Percentiles rank a stretch among this genome's conserved stretches.
These are phyloP conservation scores for Achatina immaculata DNA, from an alignment of 1,140 invertebrate genomes.

Conservation along the genomic window DNA sequence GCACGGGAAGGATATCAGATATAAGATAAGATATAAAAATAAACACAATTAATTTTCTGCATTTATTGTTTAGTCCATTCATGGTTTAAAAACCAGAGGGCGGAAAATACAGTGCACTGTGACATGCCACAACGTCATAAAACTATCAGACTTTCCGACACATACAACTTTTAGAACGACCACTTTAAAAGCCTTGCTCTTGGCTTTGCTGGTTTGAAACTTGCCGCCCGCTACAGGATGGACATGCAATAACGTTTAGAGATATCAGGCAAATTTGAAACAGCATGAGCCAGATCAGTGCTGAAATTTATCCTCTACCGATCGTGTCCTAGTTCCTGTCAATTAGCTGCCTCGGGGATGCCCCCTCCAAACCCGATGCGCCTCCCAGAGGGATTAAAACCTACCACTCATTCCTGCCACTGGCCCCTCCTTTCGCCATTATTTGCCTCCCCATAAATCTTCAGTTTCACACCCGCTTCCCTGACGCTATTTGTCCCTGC, in stretches of 20 bases:
- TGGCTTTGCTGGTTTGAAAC: neutral
- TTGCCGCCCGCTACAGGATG: neutral
- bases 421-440: neutral
- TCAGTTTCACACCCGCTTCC: neutral
- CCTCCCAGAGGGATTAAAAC: neutral
- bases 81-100: no score
- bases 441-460: neutral
- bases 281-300: slow-evolving; percentile 1
- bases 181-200: no score
- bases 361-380: neutral
- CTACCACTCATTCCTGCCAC: neutral
- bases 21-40: no score
- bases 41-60: no score
- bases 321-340: neutral
- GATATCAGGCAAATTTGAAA: neutral
- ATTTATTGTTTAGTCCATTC: no score
- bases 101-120: no score
- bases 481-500: neutral
- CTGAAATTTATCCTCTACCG: slow-evolving; percentile 26
- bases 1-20: no score
- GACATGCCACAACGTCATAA: no score
- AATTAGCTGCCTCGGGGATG: slow-evolving; percentile 3
- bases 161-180: no score
- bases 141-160: no score
- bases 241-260: neutral